Conservation (phyloP, 2,797 vertebrate species). For the Naso thynnoides region DNA sequence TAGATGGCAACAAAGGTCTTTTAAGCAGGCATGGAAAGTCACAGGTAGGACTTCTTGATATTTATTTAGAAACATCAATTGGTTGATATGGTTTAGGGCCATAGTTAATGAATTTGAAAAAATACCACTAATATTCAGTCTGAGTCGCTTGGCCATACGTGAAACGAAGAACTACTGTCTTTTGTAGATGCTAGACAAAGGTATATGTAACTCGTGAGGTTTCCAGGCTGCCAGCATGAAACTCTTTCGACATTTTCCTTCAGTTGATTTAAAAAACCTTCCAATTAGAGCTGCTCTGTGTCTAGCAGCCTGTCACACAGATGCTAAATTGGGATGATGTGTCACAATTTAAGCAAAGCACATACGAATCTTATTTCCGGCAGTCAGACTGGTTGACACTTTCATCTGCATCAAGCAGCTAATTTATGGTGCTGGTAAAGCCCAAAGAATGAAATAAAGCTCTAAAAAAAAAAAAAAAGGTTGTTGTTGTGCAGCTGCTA, state of each 20-base stretch:
- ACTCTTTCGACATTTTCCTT: constrained; percentile 23
- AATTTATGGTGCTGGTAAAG: background rate
- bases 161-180: background rate
- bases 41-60: background rate
- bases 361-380: constrained; percentile 23
- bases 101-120: background rate
- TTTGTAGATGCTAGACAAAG: background rate
- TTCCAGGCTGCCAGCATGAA: constrained; percentile 9
- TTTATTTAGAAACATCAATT: background rate
- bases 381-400: constrained; percentile 15
- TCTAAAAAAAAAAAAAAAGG: background rate
- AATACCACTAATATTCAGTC: background rate
- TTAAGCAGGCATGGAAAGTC: background rate
- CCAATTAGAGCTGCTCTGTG: constrained; percentile 71
- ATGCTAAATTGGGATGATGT: constrained; percentile 47
- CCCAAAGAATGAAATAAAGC: background rate
- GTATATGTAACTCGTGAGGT: no score
- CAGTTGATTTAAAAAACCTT: constrained; percentile 41
- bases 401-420: constrained; percentile 11
- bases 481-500: no score
- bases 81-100: fast-evolving
- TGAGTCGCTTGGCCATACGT: background rate
- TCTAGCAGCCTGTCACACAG: constrained; percentile 51
- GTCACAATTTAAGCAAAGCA: constrained; percentile 36
- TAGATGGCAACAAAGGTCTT: constrained; percentile 57